A percentile compares a stretch with the other conserved stretches of the same genome.
phyloP scores from a whole-genome alignment of 2,888 invertebrate genomes.

The Pemphredon lugubris region DNA sequence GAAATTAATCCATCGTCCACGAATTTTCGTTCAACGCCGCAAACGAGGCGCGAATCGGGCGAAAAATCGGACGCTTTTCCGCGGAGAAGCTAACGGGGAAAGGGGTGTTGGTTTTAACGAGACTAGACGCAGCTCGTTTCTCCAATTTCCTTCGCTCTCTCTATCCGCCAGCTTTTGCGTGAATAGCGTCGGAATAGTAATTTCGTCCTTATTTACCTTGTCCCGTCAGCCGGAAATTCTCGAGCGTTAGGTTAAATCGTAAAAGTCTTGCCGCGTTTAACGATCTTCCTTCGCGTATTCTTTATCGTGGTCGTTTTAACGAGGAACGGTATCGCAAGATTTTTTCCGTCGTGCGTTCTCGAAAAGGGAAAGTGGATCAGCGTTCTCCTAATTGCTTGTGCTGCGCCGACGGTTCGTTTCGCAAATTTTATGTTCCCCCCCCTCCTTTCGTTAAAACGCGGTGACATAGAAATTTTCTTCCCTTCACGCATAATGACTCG shows the following conservation, averaged over 20 bases:
- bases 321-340: background rate
- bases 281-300: conserved; percentile 26
- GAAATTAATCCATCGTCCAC: conserved; percentile 38
- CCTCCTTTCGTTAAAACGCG: background rate
- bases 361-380: conserved; percentile 18
- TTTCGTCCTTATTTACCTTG: conserved; percentile 45
- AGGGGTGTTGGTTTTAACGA: conserved; percentile 43
- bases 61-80: conserved; percentile 38
- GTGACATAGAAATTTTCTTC: conserved; percentile 18
- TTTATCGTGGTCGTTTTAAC: background rate
- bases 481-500: conserved; percentile 2
- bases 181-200: conserved; percentile 23
- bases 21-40: conserved; percentile 23
- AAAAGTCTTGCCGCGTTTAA: conserved; percentile 47
- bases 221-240: conserved; percentile 32
- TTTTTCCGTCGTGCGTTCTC: background rate
- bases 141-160: conserved; percentile 32
- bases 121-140: conserved; percentile 45
- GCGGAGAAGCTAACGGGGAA: conserved; percentile 20
- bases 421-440: background rate
- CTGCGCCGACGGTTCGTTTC: background rate
- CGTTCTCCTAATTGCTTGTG: conserved; percentile 26
- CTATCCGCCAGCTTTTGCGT: conserved; percentile 16
- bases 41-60: conserved; percentile 38
- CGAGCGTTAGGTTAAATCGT: conserved; percentile 27